phyloP scores from a whole-genome alignment of 2,797 vertebrate genomes.

The Picus viridis region DNA sequence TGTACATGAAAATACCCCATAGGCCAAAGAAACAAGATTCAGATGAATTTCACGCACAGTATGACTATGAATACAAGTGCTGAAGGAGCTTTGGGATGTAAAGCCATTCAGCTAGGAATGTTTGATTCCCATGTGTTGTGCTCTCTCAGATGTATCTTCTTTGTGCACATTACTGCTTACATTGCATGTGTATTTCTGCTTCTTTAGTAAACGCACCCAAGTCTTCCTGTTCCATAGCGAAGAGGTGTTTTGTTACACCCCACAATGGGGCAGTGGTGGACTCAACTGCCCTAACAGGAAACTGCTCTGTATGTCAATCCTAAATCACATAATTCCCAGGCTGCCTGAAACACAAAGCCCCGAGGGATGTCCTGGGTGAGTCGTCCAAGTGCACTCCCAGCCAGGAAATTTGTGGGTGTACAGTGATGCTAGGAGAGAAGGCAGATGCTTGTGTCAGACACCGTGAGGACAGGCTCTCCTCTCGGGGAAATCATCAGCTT shows the following conservation, averaged over 20 bases:
- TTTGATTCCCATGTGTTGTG: background rate
- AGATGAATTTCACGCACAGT: conserved; percentile 76
- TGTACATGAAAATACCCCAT: conserved; percentile 81
- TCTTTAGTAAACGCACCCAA: conserved; percentile 2
- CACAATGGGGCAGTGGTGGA: background rate
- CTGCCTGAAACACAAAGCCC: conserved; percentile 65
- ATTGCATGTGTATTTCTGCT: background rate
- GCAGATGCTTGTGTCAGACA: conserved; percentile 55
- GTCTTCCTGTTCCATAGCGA: background rate
- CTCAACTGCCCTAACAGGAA: background rate
- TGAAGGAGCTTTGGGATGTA: conserved; percentile 15
- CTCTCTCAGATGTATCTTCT: background rate
- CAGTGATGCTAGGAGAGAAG: conserved; percentile 53
- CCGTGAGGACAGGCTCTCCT: background rate
- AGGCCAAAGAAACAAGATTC: conserved; percentile 80
- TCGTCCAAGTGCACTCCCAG: conserved; percentile 53
- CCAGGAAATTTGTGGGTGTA: conserved; percentile 72
- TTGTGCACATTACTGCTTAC: background rate
- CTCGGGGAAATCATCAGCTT: background rate
- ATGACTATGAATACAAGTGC: background rate
- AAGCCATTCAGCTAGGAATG: background rate
- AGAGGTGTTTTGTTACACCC: background rate
- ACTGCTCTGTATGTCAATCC: conserved; percentile 48
- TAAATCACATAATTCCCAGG: conserved; percentile 67
- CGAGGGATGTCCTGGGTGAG: conserved; percentile 55